phyloP scores from a whole-genome alignment of 2,113 vertebrate species.

The Ahaetulla prasina region DNA sequence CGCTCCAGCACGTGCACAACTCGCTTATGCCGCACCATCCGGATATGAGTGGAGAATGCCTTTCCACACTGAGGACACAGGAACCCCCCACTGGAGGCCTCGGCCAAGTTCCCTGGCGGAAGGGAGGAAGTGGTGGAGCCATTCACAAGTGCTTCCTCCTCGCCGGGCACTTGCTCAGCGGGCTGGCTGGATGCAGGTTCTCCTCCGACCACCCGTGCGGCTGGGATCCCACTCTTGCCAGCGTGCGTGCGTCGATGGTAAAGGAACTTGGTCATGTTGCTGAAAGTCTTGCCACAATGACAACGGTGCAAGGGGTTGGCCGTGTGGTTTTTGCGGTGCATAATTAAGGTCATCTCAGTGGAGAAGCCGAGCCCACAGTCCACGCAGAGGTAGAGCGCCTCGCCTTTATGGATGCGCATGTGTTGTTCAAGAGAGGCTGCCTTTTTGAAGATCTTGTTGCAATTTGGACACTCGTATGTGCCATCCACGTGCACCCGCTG shows the following conservation, averaged over 20 bases:
- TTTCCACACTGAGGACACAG: constrained; percentile 77
- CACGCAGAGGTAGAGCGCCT: constrained; percentile 84
- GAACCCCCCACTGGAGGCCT: constrained; percentile 54
- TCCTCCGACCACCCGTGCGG: not conserved
- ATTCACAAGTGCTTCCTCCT: constrained; percentile 36
- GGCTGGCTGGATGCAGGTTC: constrained; percentile 30
- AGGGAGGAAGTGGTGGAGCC: constrained; percentile 59
- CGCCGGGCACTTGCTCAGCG: not conserved
- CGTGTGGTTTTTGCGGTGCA: constrained; percentile 84
- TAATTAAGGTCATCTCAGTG: constrained; percentile 85
- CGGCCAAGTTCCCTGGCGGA: not conserved
- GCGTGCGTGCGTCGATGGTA: constrained; percentile 86
- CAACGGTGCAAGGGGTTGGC: constrained; percentile 86
- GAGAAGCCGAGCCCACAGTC: constrained; percentile 87
- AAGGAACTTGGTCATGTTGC: constrained; percentile 92
- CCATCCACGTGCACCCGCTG: constrained; percentile 81
- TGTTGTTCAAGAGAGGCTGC: constrained; percentile 81
- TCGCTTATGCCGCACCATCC: constrained; percentile 75
- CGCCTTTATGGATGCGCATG: constrained; percentile 81
- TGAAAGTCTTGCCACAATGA: constrained; percentile 85
- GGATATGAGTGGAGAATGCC: constrained; percentile 72
- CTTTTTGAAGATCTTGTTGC: constrained; percentile 87
- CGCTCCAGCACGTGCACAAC: constrained; percentile 74
- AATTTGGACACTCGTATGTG: constrained; percentile 80
- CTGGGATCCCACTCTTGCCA: constrained; percentile 63